Percentiles rank a stretch among this genome's conserved stretches.
Evolutionary conservation across 2,113 vertebrate species (phyloP).

Genomic region (Trichechus manatus): DNA sequence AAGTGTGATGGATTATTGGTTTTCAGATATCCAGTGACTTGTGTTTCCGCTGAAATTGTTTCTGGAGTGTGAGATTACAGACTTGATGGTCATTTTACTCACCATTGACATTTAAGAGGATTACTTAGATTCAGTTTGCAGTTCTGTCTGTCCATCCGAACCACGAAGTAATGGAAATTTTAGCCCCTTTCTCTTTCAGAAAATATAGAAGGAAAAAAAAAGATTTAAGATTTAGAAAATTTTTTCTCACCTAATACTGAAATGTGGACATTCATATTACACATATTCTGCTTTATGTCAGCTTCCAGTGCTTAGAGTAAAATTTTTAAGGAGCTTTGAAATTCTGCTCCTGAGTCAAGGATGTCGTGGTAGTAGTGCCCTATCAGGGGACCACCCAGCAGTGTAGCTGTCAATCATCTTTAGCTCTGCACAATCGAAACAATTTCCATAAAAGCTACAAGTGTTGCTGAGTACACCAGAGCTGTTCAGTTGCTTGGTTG

Average conservation of each 20-base stretch:
- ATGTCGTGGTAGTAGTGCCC: not conserved
- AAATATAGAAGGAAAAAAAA: not conserved
- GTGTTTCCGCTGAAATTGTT: not conserved
- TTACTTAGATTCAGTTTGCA: not conserved
- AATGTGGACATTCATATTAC: not conserved
- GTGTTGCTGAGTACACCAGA: not conserved
- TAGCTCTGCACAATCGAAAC: not conserved
- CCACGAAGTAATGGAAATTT: not conserved
- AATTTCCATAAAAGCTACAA: not conserved
- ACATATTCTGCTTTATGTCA: not conserved
- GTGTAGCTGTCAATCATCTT: not conserved
- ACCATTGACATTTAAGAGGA: not conserved
- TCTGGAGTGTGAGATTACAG: not conserved
- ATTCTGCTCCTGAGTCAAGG: not conserved
- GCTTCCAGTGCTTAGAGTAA: not conserved
- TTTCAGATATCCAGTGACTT: not conserved
- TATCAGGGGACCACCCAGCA: not conserved
- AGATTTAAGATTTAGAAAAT: not conserved
- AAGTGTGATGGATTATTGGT: not conserved
- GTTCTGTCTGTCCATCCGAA: not conserved
- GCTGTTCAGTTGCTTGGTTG: not conserved
- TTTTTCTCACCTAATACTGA: not conserved
- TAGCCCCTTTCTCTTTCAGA: not conserved
- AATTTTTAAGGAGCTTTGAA: slow-evolving; percentile 19
- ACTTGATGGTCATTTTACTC: not conserved